These are phyloP conservation scores for Passer montanus DNA, from an alignment of 2,113 vertebrate species.

Conservation along the genomic window DNA sequence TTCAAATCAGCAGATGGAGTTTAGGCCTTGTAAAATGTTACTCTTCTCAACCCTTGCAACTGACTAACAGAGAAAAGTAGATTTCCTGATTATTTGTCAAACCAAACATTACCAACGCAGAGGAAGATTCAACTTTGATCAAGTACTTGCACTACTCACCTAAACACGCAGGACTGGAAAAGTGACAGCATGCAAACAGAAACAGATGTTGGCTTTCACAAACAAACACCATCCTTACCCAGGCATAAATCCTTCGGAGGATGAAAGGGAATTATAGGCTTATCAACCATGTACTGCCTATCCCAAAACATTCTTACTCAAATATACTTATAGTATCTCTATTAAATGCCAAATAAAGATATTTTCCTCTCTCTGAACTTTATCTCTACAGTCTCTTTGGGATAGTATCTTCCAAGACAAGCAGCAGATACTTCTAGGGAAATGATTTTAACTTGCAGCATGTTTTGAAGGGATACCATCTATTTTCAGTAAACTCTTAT, in stretches of 20 bases:
- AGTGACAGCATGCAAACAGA: neutral
- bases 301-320: neutral
- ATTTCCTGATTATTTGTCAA: neutral
- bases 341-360: conserved; percentile 3
- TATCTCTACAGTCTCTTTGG: neutral
- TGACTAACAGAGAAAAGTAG: neutral
- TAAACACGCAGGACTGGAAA: neutral
- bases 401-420: neutral
- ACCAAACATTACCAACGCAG: neutral
- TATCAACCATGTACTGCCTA: neutral
- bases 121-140: neutral
- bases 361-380: conserved; percentile 15
- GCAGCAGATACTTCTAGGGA: neutral
- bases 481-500: neutral
- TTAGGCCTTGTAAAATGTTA: neutral
- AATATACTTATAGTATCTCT: neutral
- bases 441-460: neutral
- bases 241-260: neutral
- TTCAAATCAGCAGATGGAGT: neutral
- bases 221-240: neutral
- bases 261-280: neutral
- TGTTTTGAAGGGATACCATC: neutral
- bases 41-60: neutral
- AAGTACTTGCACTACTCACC: neutral
- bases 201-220: neutral